These are phyloP conservation scores for Leguminivora glycinivorella DNA, from an alignment of 1,140 invertebrate genomes.

Conservation along the genomic window DNA sequence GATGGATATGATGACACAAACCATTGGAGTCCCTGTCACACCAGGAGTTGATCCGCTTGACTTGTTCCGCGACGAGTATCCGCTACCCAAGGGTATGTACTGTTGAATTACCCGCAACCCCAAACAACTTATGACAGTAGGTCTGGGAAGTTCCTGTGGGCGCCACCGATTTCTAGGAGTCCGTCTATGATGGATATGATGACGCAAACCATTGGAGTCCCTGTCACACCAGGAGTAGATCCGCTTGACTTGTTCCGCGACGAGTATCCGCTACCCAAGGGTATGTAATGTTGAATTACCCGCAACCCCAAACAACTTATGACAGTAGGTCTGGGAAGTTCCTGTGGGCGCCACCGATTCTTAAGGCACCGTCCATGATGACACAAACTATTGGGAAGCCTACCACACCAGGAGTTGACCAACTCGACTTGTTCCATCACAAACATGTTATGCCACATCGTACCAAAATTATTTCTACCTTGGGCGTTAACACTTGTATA, in stretches of 20 bases:
- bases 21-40: constrained; percentile 59
- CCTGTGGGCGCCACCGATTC: constrained; percentile 57
- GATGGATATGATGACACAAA: constrained; percentile 65
- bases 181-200: constrained; percentile 58
- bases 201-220: constrained; percentile 57
- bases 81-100: constrained; percentile 62
- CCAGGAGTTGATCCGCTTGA: constrained; percentile 63
- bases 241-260: constrained; percentile 68
- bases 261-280: constrained; percentile 64
- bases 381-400: constrained; percentile 62
- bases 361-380: constrained; percentile 46
- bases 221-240: constrained; percentile 60
- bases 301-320: not conserved
- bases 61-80: constrained; percentile 63
- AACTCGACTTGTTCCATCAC: constrained; percentile 66
- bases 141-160: constrained; percentile 58
- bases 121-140: constrained; percentile 34
- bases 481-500: no score
- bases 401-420: constrained; percentile 57
- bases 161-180: constrained; percentile 45
- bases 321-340: constrained; percentile 49
- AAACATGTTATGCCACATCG: no score
- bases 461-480: no score
- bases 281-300: no score
- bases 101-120: not conserved